Evolutionary conservation across 2,888 invertebrate species (phyloP).

Genomic region (Drosophila suboccidentalis): DNA sequence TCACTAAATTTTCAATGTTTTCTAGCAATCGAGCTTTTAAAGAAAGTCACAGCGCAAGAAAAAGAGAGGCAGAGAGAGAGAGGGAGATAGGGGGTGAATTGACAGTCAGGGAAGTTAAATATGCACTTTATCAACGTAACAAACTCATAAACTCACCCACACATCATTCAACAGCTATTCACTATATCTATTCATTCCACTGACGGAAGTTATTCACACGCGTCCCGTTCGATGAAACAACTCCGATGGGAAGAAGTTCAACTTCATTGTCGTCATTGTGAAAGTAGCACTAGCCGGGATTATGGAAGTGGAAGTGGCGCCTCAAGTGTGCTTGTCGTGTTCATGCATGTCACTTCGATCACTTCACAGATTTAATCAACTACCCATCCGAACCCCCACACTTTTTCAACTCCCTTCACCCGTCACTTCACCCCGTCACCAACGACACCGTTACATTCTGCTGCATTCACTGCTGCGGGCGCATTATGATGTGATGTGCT

Average conservation of each 20-base stretch:
- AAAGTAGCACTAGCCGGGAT: constrained; percentile 51
- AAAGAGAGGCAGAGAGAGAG: neutral
- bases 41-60: neutral
- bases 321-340: constrained; percentile 65
- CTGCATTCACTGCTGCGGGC: constrained; percentile 59
- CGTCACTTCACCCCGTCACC: neutral
- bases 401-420: neutral
- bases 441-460: constrained; percentile 16
- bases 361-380: constrained; percentile 71
- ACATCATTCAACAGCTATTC: constrained; percentile 40
- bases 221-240: constrained; percentile 47
- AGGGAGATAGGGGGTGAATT: no score
- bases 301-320: constrained; percentile 55
- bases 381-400: constrained; percentile 35
- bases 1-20: no score
- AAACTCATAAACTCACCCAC: constrained; percentile 43
- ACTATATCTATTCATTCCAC: constrained; percentile 47
- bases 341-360: constrained; percentile 70
- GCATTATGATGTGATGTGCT: constrained; percentile 71
- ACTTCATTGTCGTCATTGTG: constrained; percentile 54
- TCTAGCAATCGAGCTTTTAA: neutral
- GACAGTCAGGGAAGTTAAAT: constrained; percentile 13
- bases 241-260: constrained; percentile 20
- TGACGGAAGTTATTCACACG: constrained; percentile 59
- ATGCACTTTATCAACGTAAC: constrained; percentile 39